Conservation (phyloP, 1,140 invertebrate genomes). For the Gryon sp. region DNA sequence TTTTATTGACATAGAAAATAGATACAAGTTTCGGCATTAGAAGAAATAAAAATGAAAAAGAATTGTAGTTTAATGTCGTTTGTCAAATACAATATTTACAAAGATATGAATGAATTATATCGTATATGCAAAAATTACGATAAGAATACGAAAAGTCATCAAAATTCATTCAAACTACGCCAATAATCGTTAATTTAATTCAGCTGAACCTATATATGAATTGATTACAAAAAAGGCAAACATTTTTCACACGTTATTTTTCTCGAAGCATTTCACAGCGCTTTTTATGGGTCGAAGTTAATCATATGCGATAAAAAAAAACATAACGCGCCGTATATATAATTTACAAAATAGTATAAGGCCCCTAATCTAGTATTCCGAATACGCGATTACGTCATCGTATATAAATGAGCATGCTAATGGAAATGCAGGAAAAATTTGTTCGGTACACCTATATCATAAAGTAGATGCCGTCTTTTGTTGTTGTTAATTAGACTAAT, state of each 20-base stretch:
- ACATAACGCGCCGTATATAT: conserved; percentile 27
- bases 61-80: too few relatives aligned
- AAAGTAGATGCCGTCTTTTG: conserved; percentile 1
- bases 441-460: background rate
- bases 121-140: too few relatives aligned
- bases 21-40: too few relatives aligned
- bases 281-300: conserved; percentile 14
- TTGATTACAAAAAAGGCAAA: background rate
- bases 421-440: conserved; percentile 29
- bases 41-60: too few relatives aligned
- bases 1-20: too few relatives aligned
- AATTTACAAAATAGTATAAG: conserved; percentile 34
- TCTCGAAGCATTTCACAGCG: background rate
- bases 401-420: conserved; percentile 25
- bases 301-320: conserved; percentile 20
- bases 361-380: conserved; percentile 28
- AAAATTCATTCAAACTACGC: too few relatives aligned
- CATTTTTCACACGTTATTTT: conserved; percentile 1
- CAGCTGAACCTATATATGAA: too few relatives aligned
- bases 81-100: too few relatives aligned
- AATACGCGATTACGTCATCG: conserved; percentile 24
- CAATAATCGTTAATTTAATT: too few relatives aligned
- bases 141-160: too few relatives aligned
- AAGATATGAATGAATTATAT: too few relatives aligned
- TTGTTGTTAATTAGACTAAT: conserved; percentile 11